A percentile compares a stretch with the other conserved stretches of the same genome.
These are phyloP conservation scores for Halesus radiatus DNA, from an alignment of 1,140 invertebrate species.

Conservation along the genomic window DNA sequence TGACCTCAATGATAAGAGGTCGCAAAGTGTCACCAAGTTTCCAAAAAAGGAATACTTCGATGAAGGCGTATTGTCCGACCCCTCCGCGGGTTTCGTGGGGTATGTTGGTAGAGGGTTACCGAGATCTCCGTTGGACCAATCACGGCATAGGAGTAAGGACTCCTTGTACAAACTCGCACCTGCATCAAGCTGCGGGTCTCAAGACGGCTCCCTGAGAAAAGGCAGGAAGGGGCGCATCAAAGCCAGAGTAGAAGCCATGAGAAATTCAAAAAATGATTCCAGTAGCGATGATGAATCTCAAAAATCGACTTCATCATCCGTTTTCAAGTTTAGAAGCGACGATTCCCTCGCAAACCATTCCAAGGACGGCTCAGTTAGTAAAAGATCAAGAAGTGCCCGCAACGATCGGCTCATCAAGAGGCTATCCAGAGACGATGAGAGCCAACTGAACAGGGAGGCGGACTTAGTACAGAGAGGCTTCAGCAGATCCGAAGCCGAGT, in stretches of 20 bases:
- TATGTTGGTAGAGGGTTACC: constrained; percentile 64
- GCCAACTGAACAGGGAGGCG: constrained; percentile 73
- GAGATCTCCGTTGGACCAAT: constrained; percentile 60
- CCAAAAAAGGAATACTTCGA: constrained; percentile 65
- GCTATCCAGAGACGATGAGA: constrained; percentile 78
- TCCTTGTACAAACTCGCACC: constrained; percentile 57
- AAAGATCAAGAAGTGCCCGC: constrained; percentile 74
- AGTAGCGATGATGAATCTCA: constrained; percentile 82
- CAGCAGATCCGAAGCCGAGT: constrained; percentile 68
- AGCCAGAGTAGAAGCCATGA: constrained; percentile 75
- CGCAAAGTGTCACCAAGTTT: constrained; percentile 67
- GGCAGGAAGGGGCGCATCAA: constrained; percentile 73
- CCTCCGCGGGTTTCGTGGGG: constrained; percentile 68
- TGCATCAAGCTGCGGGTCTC: constrained; percentile 65
- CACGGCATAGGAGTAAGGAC: constrained; percentile 47
- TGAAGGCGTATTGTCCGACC: constrained; percentile 70
- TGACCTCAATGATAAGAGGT: constrained; percentile 61
- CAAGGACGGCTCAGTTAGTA: constrained; percentile 70
- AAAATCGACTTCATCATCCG: constrained; percentile 76
- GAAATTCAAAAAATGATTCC: constrained; percentile 75
- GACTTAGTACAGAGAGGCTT: constrained; percentile 68
- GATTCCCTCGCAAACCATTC: constrained; percentile 73
- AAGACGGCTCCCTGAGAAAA: constrained; percentile 71
- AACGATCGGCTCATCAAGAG: constrained; percentile 85
- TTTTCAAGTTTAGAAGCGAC: constrained; percentile 76